Percentiles rank a stretch among this genome's conserved stretches.
Conservation (phyloP, 2,888 invertebrate genomes). For the Punctoribates punctum region DNA sequence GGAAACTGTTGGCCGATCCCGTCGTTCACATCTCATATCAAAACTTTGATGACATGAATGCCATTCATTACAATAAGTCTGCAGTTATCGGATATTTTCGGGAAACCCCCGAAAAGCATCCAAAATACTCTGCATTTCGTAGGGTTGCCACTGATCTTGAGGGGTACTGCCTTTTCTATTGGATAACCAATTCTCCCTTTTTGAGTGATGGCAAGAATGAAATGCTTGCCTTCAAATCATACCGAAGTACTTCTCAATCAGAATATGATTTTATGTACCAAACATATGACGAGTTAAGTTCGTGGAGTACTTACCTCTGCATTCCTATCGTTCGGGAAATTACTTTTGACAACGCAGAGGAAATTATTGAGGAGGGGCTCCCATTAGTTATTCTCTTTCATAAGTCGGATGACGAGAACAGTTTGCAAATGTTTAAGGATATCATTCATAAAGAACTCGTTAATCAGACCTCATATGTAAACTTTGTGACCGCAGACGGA, state of each 20-base stretch:
- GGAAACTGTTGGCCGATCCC: constrained; percentile 80
- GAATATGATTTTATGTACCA: constrained; percentile 47
- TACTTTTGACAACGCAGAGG: constrained; percentile 99
- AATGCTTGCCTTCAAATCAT: constrained; percentile 39
- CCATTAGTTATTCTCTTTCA: constrained; percentile 98
- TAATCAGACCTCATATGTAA: constrained; percentile 81
- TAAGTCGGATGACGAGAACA: constrained; percentile 72
- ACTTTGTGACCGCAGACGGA: constrained; percentile 97
- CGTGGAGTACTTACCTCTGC: constrained; percentile 88
- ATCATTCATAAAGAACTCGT: constrained; percentile 71
- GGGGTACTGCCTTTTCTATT: constrained; percentile 92
- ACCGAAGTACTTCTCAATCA: constrained; percentile 7
- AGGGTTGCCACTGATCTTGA: constrained; percentile 79
- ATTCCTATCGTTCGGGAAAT: constrained; percentile 96
- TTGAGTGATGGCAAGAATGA: constrained; percentile 39
- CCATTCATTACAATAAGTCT: constrained; percentile 60
- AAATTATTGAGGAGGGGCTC: constrained; percentile 94
- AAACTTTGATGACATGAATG: constrained; percentile 52
- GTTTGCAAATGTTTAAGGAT: constrained; percentile 78
- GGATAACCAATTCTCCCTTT: constrained; percentile 69
- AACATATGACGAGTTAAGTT: constrained; percentile 66
- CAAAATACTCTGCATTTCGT: constrained; percentile 74
- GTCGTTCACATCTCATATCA: constrained; percentile 73
- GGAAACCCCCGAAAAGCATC: constrained; percentile 63
- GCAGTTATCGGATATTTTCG: constrained; percentile 75